Conservation (phyloP, 2,888 invertebrate species). For the Lymantria monacha region DNA sequence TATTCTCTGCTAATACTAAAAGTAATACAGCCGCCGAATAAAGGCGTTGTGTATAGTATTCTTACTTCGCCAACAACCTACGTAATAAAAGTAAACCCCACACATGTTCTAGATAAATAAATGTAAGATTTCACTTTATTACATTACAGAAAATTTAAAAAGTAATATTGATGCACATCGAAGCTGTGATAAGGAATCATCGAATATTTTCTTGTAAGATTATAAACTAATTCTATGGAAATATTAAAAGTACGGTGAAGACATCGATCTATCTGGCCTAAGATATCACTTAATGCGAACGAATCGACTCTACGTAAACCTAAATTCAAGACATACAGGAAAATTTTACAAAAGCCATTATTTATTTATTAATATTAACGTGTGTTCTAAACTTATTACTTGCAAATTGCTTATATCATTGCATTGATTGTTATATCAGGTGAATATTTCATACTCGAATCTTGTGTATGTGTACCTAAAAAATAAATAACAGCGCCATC, state of each 20-base stretch:
- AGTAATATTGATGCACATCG: constrained; percentile 26
- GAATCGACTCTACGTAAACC: constrained; percentile 52
- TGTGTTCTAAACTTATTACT: neutral
- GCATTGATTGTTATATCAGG: no score
- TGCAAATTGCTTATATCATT: no score
- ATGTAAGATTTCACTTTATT: neutral
- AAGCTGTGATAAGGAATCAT: constrained; percentile 32
- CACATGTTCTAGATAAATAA: neutral
- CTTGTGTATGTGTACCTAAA: neutral
- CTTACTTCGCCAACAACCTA: no score
- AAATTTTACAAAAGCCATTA: constrained; percentile 60
- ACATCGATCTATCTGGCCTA: constrained; percentile 72
- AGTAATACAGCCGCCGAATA: no score
- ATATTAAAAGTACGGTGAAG: constrained; percentile 75
- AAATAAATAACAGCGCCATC: constrained; percentile 35
- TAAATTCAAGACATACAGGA: constrained; percentile 55
- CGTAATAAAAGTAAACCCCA: neutral
- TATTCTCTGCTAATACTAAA: no score
- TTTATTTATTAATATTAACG: constrained; percentile 21
- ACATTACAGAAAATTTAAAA: constrained; percentile 3
- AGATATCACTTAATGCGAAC: constrained; percentile 58
- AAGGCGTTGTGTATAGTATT: no score
- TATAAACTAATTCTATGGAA: constrained; percentile 59
- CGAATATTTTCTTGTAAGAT: constrained; percentile 19
- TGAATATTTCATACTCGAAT: no score